Evolutionary conservation across 37 sponge, comb jelly and placozoan species (phyloP), one percentile per base, ranked within the genome.

Genomic region (Cliona cf. orientalis): DNA sequence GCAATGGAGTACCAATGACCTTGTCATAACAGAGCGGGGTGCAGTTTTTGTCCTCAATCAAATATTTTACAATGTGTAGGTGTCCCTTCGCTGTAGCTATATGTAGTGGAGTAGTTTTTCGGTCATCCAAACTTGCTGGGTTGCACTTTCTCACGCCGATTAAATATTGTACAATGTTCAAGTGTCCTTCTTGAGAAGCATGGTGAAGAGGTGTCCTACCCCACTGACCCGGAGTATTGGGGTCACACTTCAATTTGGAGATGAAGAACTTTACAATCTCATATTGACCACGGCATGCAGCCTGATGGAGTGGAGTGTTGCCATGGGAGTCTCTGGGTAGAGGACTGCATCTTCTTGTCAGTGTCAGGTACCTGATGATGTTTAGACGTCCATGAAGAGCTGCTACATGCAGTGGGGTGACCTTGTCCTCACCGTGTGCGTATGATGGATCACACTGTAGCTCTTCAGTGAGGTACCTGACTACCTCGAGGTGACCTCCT

Each of bases 151-250:
- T 43, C 17, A 33, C 9, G 1, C 53, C 73, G 3, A 49, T 32
- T 12, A 72, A 45, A 49, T 72, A 72, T 26, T 49, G 21, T 33
- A 72, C 5, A 35, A 72, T 45, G 11, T 46, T 28, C 25, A 72
- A n/a, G 29, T 72, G 73, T 7, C 55, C 73, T 55, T 72, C 25
- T 53, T 72, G 23, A 26, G 49, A 25, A 45, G 73, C 73, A 46
- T 28, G 25, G 29, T 72, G 73, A 31, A 72, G 55, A 46, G 73
- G 32, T 28, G 73, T 72, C 29, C 31, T 28, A 31, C 55, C 55
- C 7, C 35, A 5, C 29, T 49, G 28, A 12, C 55, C 55, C 35
- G 6, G 6, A 3, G 11, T 72, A 26, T 49, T 72, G 29, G 57
- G 56, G 53, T 49, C 56, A 49, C 73, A 72, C 31, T 72, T 46